Evolutionary conservation across 2,888 invertebrate genomes (phyloP).

Genomic region (Glaucopsyche alexis): DNA sequence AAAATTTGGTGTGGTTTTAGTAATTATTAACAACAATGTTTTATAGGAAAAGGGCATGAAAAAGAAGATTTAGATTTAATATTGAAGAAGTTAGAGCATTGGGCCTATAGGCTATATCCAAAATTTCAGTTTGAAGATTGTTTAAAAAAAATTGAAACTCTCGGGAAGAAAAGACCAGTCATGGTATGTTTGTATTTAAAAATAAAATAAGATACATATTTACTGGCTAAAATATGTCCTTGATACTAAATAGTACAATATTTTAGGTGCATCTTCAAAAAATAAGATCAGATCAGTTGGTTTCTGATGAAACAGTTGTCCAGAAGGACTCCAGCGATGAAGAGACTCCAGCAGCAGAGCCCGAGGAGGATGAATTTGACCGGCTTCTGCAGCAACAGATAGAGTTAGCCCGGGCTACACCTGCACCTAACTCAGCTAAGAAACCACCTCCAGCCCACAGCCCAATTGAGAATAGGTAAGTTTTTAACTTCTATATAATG

Average conservation of each 20-base stretch:
- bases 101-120: slow-evolving; percentile 96
- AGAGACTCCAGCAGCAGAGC: slow-evolving; percentile 53
- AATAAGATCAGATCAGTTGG: slow-evolving; percentile 82
- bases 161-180: slow-evolving; percentile 90
- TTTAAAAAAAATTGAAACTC: slow-evolving; percentile 83
- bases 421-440: slow-evolving; percentile 53
- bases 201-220: background rate
- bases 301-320: slow-evolving; percentile 65
- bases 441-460: slow-evolving; percentile 44
- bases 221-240: background rate
- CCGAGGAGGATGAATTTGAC: slow-evolving; percentile 82
- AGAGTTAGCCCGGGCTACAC: slow-evolving; percentile 75
- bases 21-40: background rate
- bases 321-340: slow-evolving; percentile 72
- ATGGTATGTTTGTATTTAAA: slow-evolving; percentile 74
- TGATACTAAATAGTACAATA: background rate
- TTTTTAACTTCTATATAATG: background rate
- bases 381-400: slow-evolving; percentile 83
- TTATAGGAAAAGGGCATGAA: slow-evolving; percentile 86
- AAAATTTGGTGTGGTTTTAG: background rate
- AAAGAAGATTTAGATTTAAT: slow-evolving; percentile 89
- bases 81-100: slow-evolving; percentile 92
- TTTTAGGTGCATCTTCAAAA: slow-evolving; percentile 83
- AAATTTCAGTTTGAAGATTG: slow-evolving; percentile 93
- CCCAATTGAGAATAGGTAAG: slow-evolving; percentile 49